These are phyloP conservation scores for Apocheima hispidaria DNA, from an alignment of 2,888 invertebrate species.

Conservation along the genomic window DNA sequence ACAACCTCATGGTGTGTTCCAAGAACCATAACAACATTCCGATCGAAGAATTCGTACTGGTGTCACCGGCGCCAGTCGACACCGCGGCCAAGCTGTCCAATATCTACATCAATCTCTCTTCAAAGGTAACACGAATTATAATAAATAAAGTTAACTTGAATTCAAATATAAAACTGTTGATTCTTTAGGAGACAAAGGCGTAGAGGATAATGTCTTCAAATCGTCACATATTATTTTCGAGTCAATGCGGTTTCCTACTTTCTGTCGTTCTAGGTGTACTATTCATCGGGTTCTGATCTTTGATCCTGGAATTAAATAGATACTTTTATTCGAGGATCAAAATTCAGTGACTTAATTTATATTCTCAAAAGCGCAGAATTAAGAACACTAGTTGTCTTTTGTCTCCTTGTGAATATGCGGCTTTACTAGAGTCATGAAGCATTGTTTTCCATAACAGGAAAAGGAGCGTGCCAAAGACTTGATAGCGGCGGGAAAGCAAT, in stretches of 20 bases:
- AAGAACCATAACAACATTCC: conserved; percentile 98
- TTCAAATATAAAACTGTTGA: neutral
- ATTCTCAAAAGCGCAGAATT: neutral
- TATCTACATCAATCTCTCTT: conserved; percentile 94
- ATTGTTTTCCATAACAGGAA: conserved; percentile 86
- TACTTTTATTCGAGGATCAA: too few relatives aligned
- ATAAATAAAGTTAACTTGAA: too few relatives aligned
- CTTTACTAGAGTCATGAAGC: conserved; percentile 28
- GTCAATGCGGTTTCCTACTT: neutral
- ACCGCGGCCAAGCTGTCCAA: conserved; percentile 99
- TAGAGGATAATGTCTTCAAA: neutral
- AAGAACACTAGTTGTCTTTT: neutral
- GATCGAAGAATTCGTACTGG: conserved; percentile 98
- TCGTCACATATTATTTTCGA: neutral
- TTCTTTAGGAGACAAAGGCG: neutral
- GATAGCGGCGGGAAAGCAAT: conserved; percentile 97
- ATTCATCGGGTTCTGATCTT: too few relatives aligned
- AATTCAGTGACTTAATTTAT: too few relatives aligned
- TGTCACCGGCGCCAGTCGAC: conserved; percentile 99
- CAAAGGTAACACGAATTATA: conserved; percentile 89
- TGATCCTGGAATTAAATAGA: too few relatives aligned
- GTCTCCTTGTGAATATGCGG: neutral
- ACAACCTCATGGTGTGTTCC: conserved; percentile 99
- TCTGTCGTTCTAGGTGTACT: neutral
- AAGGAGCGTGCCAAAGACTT: conserved; percentile 99